Evolutionary conservation across 2,797 vertebrate species (phyloP), one percentile per base, ranked within the genome.

Genomic region (Eutrigla gurnardus): DNA sequence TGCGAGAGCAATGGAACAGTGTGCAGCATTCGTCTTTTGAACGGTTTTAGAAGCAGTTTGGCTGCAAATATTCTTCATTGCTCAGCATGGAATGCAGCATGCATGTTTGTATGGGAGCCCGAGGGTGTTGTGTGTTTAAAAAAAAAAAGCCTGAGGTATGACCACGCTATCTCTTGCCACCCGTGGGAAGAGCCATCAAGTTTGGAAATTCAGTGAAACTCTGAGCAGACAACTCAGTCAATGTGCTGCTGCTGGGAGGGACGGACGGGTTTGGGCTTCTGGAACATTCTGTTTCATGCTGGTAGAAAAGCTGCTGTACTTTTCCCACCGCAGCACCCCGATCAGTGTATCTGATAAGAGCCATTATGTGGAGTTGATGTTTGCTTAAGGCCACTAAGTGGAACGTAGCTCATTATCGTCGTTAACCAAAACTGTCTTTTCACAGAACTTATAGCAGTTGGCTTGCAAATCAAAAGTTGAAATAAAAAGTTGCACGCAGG

Each of bases 161-260:
- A 65, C 46, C 65, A 57, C 75, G 45, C 32, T 13, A 10, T 33
- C 67, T 80, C 60, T 33, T 25, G 25, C 36, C 69, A 65, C 76
- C 58, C 54, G n/a, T 62, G 72, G 85, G 78, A 75, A 67, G 67
- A 87, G 79, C 55, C 71, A 73, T 80, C 70, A 39, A 53, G 69
- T 81, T 84, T 70, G 65, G 73, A 75, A 57, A 73, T 60, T 35
- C 61, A 13, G 50, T 25, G 25, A 25, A 25, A 25, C 25, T 25
- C 25, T 25, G 25, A 63, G 62, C 65, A 72, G 62, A 76, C 50
- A 39, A 50, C 64, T 75, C 73, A 69, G 78, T 80, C 81, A 69
- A 77, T 88, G 78, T 86, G 54, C 63, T 65, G 76, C 70, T 70
- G 6, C 61, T 49, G 14, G 17, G 49, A 74, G 50, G 77, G 71